These are phyloP conservation scores for Luscinia luscinia DNA, from an alignment of 2,797 vertebrate species.

Conservation along the genomic window DNA sequence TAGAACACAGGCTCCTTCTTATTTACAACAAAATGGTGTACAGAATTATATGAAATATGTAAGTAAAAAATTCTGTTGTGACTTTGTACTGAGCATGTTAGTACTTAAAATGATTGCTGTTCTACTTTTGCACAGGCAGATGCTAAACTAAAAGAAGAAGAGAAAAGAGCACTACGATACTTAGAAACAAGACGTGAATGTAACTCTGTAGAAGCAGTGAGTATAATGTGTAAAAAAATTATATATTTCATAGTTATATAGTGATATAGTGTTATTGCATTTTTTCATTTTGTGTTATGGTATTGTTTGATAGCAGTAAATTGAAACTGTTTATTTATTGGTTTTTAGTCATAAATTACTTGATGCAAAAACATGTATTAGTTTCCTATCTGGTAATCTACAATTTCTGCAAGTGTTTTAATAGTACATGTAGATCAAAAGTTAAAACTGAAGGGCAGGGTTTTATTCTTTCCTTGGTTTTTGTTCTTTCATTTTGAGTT, in stretches of 20 bases:
- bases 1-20: constrained; percentile 95
- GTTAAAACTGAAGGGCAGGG: not conserved
- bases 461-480: not conserved
- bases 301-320: not conserved
- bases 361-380: not conserved
- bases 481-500: not conserved
- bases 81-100: constrained; percentile 21
- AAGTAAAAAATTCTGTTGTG: constrained; percentile 74
- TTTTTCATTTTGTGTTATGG: not conserved
- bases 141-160: constrained; percentile 97
- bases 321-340: not conserved
- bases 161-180: constrained; percentile 95
- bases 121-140: constrained; percentile 89
- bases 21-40: constrained; percentile 96
- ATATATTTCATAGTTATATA: not conserved
- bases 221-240: constrained; percentile 58
- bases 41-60: constrained; percentile 99
- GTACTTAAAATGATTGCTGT: constrained; percentile 76
- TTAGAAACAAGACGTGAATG: constrained; percentile 97
- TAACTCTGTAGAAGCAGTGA: constrained; percentile 98
- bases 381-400: not conserved
- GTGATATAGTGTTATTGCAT: not conserved
- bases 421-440: not conserved
- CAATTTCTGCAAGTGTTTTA: not conserved
- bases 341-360: not conserved